These are phyloP conservation scores for Heptranchias perlo DNA, from an alignment of 2,113 vertebrate species.

Conservation along the genomic window DNA sequence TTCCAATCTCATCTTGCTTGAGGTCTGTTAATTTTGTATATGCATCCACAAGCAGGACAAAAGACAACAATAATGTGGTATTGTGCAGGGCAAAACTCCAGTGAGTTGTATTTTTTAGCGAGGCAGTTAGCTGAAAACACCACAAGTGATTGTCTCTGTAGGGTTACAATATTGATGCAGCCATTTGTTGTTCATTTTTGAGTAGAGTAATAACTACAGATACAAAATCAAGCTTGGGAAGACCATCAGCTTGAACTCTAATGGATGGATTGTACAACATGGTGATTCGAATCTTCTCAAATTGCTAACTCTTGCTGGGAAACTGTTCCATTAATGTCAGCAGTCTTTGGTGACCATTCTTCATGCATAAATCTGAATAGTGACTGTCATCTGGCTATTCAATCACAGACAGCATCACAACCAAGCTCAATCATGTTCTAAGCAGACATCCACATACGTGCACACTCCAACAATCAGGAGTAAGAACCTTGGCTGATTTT, in stretches of 20 bases:
- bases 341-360: not conserved
- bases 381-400: not conserved
- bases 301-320: too few relatives aligned
- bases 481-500: not conserved
- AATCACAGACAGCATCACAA: not conserved
- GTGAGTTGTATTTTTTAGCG: not conserved
- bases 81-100: not conserved
- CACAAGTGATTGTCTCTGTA: not conserved
- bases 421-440: not conserved
- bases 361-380: not conserved
- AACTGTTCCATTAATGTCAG: not conserved
- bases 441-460: not conserved
- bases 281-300: not conserved
- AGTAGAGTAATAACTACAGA: not conserved
- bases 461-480: not conserved
- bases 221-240: not conserved
- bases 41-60: not conserved
- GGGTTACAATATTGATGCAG: not conserved
- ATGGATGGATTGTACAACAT: not conserved
- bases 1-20: not conserved
- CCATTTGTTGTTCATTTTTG: not conserved
- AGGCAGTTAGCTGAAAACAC: not conserved
- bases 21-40: not conserved
- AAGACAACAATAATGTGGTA: not conserved
- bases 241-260: not conserved